These are phyloP conservation scores for Nestor notabilis DNA, from an alignment of 2,113 vertebrate species.

Conservation along the genomic window DNA sequence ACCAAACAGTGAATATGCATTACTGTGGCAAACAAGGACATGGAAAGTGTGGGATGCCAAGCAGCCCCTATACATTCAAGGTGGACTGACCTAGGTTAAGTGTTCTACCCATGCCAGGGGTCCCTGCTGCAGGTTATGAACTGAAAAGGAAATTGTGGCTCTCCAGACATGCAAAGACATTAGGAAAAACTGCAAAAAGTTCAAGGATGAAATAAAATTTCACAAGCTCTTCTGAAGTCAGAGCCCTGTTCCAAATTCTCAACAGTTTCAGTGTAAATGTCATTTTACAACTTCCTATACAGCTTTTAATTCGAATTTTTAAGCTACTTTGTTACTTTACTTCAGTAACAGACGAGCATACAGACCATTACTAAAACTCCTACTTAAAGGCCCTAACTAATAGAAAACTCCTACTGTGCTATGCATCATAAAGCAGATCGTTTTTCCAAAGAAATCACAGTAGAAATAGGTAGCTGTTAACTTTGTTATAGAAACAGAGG, in stretches of 20 bases:
- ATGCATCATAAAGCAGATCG: neutral
- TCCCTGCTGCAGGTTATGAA: neutral
- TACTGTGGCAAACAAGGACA: neutral
- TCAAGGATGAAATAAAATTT: neutral
- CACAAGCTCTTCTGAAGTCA: neutral
- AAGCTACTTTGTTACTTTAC: neutral
- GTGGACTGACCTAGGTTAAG: neutral
- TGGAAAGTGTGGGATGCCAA: neutral
- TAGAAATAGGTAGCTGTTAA: neutral
- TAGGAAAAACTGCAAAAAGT: neutral
- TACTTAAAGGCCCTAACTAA: neutral
- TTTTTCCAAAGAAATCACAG: slow-evolving; percentile 15
- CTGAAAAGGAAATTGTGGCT: neutral
- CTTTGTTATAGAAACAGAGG: neutral
- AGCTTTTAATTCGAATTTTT: neutral
- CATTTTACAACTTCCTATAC: neutral
- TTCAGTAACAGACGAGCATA: neutral
- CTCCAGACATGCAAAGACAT: neutral
- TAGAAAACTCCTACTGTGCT: neutral
- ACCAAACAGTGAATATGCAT: neutral
- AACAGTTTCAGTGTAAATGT: neutral
- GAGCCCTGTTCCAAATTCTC: neutral
- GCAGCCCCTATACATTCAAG: neutral
- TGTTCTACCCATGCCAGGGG: neutral
- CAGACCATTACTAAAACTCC: neutral